Percentiles rank a stretch among this genome's conserved stretches.
Evolutionary conservation across 2,113 vertebrate species (phyloP).

Genomic region (Orthochromis malagaraziensis): DNA sequence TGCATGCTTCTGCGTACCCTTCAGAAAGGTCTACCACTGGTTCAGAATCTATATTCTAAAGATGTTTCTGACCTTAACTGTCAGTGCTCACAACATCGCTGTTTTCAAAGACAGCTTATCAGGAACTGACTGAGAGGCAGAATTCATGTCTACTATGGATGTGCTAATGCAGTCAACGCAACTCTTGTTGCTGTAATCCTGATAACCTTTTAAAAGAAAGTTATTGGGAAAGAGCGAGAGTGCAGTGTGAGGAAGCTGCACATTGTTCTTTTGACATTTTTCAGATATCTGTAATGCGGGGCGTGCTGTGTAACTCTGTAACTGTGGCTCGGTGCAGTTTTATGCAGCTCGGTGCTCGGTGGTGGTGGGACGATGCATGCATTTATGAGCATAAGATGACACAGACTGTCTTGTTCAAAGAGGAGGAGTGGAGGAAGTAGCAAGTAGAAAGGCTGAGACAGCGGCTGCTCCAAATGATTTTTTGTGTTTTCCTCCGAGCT

Average conservation of each 20-base stretch:
- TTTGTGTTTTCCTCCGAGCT: slow-evolving; percentile 6
- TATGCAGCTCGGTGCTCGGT: neutral
- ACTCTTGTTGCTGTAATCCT: neutral
- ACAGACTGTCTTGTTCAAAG: neutral
- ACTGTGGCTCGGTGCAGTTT: neutral
- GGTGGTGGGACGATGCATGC: neutral
- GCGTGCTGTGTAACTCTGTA: neutral
- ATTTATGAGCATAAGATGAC: neutral
- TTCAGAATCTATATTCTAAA: neutral
- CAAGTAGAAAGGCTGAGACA: neutral
- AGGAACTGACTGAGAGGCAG: neutral
- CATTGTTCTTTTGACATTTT: neutral
- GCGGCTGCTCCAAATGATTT: slow-evolving; percentile 1
- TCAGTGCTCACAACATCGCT: neutral
- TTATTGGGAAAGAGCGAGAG: neutral
- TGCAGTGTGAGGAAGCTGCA: neutral
- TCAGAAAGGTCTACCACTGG: neutral
- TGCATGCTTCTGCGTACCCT: neutral
- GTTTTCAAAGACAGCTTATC: neutral
- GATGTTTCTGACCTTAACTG: neutral
- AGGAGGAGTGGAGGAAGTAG: neutral
- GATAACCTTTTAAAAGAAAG: neutral
- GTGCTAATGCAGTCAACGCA: neutral
- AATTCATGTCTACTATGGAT: neutral
- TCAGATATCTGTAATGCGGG: neutral